phyloP scores from a whole-genome alignment of 2,888 invertebrate species.

The Dascillus cervinus region DNA sequence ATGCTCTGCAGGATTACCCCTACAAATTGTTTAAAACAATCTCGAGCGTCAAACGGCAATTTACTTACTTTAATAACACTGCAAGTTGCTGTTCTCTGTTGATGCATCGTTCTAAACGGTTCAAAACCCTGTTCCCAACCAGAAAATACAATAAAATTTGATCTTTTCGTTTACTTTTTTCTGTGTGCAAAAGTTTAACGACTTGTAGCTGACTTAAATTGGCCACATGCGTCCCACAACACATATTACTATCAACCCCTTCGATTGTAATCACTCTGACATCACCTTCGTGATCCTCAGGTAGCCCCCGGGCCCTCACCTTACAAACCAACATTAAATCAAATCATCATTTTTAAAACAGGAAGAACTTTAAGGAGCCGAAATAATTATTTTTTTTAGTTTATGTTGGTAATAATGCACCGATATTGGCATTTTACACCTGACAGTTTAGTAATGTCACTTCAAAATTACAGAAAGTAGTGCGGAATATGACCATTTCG shows the following conservation, averaged over 20 bases:
- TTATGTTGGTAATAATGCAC: too few species aligned
- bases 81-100: constrained; percentile 63
- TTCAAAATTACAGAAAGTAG: too few species aligned
- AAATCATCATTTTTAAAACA: too few species aligned
- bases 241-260: constrained; percentile 72
- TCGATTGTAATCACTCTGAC: constrained; percentile 72
- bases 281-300: constrained; percentile 69
- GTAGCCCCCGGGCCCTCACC: constrained; percentile 65
- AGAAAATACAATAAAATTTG: constrained; percentile 61
- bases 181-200: constrained; percentile 58
- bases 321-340: too few species aligned
- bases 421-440: too few species aligned
- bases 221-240: constrained; percentile 81
- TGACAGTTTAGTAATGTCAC: too few species aligned
- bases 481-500: too few species aligned
- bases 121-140: constrained; percentile 62
- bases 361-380: too few species aligned
- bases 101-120: constrained; percentile 53
- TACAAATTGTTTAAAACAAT: constrained; percentile 35
- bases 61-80: constrained; percentile 60
- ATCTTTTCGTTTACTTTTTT: constrained; percentile 64
- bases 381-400: too few species aligned
- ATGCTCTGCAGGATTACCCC: constrained; percentile 64
- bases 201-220: constrained; percentile 64
- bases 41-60: background rate